Percentiles rank a stretch among this genome's conserved stretches.
phyloP scores from a whole-genome alignment of 2,113 vertebrate genomes.

The Copsychus sechellarum region DNA sequence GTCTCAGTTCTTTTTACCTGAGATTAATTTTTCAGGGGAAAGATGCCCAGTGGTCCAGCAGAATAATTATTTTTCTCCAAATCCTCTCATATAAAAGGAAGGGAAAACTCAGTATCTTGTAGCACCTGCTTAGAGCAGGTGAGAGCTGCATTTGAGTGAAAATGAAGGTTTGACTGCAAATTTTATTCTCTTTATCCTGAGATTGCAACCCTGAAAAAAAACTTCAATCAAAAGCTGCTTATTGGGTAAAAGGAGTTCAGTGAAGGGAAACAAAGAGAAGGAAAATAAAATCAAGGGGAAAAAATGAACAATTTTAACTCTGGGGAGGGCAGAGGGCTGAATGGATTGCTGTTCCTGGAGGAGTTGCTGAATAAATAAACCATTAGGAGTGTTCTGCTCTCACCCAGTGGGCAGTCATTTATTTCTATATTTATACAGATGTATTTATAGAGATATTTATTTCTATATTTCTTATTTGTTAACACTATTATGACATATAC shows the following conservation, averaged over 20 bases:
- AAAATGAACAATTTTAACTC: neutral
- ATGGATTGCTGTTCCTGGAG: neutral
- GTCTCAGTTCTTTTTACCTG: neutral
- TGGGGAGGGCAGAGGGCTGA: neutral
- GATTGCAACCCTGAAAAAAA: neutral
- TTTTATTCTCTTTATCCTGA: neutral
- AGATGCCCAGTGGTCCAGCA: neutral
- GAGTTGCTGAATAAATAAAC: neutral
- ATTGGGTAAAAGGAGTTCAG: neutral
- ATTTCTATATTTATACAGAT: neutral
- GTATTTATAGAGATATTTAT: too few relatives aligned
- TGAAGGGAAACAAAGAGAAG: neutral
- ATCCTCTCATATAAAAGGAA: neutral
- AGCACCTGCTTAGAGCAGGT: neutral
- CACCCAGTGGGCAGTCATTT: neutral
- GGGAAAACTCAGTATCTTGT: neutral
- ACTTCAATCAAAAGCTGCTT: neutral
- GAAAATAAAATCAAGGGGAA: neutral
- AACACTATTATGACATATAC: neutral
- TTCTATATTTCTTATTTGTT: neutral
- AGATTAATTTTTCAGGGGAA: neutral
- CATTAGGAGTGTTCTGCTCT: neutral
- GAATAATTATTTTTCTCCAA: conserved; percentile 17
- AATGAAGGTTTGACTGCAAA: neutral
- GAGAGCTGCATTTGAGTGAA: neutral